phyloP scores from a whole-genome alignment of 2,113 vertebrate species.

The Cyanoramphus novaezelandiae region DNA sequence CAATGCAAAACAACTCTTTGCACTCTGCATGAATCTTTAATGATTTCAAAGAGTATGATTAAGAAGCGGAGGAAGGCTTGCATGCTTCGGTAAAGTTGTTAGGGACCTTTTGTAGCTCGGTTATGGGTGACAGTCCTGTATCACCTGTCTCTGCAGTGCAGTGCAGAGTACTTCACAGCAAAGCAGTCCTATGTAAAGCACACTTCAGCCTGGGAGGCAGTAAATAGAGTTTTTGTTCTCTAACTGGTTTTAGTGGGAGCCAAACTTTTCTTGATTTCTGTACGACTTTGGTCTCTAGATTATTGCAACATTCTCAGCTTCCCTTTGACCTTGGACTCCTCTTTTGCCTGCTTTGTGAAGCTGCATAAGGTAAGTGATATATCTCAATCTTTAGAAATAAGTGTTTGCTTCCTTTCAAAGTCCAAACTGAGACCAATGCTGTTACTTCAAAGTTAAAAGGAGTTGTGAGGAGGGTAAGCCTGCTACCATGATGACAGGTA shows the following conservation, averaged over 20 bases:
- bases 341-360: background rate
- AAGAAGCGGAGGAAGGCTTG: background rate
- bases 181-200: background rate
- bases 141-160: background rate
- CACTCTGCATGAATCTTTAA: accelerated
- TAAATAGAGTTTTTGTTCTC: background rate
- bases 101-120: background rate
- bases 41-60: background rate
- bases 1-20: background rate
- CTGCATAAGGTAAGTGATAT: background rate
- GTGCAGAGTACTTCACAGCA: background rate
- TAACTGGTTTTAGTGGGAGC: background rate
- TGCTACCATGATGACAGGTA: background rate
- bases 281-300: background rate
- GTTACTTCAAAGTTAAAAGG: background rate
- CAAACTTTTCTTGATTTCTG: background rate
- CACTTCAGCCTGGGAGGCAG: background rate
- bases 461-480: background rate
- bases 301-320: accelerated
- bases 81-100: background rate
- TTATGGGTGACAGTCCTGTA: background rate
- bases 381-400: background rate
- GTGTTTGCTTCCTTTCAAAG: background rate
- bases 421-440: background rate
- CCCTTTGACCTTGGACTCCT: background rate